Evolutionary conservation across 2,888 invertebrate species (phyloP).

Genomic region (Torymus aiolomorphi): DNA sequence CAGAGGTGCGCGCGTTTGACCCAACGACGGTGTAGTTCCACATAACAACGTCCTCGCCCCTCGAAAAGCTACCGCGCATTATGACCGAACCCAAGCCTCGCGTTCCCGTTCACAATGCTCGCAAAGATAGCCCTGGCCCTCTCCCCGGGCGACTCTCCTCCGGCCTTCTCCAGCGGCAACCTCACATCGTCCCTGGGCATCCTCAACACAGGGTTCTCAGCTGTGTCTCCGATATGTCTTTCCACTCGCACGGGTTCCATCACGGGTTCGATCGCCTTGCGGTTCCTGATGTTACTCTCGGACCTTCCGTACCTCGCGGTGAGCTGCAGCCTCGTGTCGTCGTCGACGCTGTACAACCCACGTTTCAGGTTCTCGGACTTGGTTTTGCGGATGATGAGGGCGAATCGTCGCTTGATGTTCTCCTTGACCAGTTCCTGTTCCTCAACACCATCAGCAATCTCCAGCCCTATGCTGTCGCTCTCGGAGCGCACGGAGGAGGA

Average conservation of each 20-base stretch:
- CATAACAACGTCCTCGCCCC: background rate
- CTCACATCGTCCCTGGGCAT: slow-evolving; percentile 4
- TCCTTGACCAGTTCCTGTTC: slow-evolving; percentile 30
- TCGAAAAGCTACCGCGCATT: slow-evolving; percentile 48
- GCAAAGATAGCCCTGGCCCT: slow-evolving; percentile 71
- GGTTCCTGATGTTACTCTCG: slow-evolving; percentile 41
- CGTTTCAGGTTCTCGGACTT: slow-evolving; percentile 70
- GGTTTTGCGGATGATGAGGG: slow-evolving; percentile 69
- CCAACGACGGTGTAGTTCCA: no score
- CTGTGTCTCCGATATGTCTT: slow-evolving; percentile 31
- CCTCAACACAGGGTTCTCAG: background rate
- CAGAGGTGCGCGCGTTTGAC: no score
- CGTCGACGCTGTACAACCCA: slow-evolving; percentile 53
- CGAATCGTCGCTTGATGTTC: slow-evolving; percentile 65
- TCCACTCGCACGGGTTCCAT: background rate
- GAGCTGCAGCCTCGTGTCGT: slow-evolving; percentile 33
- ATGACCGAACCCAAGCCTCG: slow-evolving; percentile 60
- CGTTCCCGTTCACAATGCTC: slow-evolving; percentile 67
- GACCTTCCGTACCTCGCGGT: slow-evolving; percentile 43
- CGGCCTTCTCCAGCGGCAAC: background rate
- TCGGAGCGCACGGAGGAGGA: slow-evolving; percentile 34
- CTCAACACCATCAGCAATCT: no score
- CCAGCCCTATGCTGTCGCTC: slow-evolving; percentile 28
- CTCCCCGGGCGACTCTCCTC: slow-evolving; percentile 59
- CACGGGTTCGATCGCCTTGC: slow-evolving; percentile 21